Base-by-base conservation (phyloP, 2,113 vertebrate genomes). In the Macrotus californicus region DNA sequence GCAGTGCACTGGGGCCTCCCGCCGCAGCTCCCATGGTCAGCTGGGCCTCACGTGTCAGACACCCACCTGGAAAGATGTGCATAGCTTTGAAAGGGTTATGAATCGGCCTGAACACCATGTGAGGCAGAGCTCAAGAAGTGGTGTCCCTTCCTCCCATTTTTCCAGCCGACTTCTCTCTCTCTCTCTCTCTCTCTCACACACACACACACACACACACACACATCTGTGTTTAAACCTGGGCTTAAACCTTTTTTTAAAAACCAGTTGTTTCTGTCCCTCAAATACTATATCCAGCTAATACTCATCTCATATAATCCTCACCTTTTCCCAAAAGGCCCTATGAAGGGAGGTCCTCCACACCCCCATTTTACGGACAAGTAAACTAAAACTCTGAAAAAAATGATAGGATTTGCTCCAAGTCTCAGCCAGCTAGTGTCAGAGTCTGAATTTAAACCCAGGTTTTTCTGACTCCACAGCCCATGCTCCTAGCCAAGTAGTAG, bases 41-140 rank as follows among this genome's bases (percentile, higher is more conserved):
- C 41, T 18, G 5, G 29, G 19, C 73, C 61, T 31, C 6, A 22
- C 54, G 2, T 41, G 24, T 29, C 16, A 21, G 15, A 66, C 9
- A 0, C 18, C 52, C 26, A 6, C n/a, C 10, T 3, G 7, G 36
- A 52, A 77, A 29, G 41, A 34, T 29, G 6, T 11, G 10, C 3
- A 0, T 0, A 2, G 0, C 10, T 18, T 34, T 8, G 26, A 54
- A 83, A 61, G 48, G 34, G 13, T 11, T 9, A 5, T 43, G 22
- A 31, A 16, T 2, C 5, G 6, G 9, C 22, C 46, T 14, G 18
- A n/a, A 29, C 15, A 29, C 15, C 4, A 0, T n/a, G 39, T 14
- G 16, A 69, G 19, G 14, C 67, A 46, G 52, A 39, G 91, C 12
- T 14, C 34, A 39, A 48, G 36, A 29, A 29, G 34, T 14, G 3